Conservation (phyloP, 2,797 vertebrate species). For the Meda fulgida region DNA sequence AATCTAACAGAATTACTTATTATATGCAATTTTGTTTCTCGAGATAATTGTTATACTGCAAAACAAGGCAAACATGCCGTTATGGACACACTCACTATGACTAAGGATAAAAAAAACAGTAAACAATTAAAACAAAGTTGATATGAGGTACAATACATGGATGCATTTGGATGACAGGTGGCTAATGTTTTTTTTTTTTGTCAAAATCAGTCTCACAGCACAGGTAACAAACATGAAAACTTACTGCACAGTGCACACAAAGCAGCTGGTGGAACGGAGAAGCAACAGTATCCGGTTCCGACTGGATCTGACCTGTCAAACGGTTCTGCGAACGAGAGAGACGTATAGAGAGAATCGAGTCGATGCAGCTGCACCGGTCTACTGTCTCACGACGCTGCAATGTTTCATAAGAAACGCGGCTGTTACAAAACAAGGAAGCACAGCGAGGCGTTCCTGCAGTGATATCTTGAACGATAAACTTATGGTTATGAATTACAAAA, state of each 20-base stretch:
- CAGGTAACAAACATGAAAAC: neutral
- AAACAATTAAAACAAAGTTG: neutral
- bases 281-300: slow-evolving; percentile 59
- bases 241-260: neutral
- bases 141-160: neutral
- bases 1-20: neutral
- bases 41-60: too few relatives aligned
- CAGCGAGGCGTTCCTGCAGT: neutral
- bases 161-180: neutral
- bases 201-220: neutral
- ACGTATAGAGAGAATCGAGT: neutral
- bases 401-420: neutral
- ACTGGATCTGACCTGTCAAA: slow-evolving; percentile 62
- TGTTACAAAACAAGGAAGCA: neutral
- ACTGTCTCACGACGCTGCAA: neutral
- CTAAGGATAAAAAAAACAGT: neutral
- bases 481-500: slow-evolving; percentile 4
- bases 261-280: neutral
- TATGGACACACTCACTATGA: neutral
- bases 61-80: neutral
- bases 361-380: slow-evolving; percentile 34
- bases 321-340: slow-evolving; percentile 14
- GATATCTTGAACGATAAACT: neutral
- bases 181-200: neutral
- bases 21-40: neutral